phyloP scores from a whole-genome alignment of 1,140 invertebrate genomes.

The Calliopsis andreniformis region DNA sequence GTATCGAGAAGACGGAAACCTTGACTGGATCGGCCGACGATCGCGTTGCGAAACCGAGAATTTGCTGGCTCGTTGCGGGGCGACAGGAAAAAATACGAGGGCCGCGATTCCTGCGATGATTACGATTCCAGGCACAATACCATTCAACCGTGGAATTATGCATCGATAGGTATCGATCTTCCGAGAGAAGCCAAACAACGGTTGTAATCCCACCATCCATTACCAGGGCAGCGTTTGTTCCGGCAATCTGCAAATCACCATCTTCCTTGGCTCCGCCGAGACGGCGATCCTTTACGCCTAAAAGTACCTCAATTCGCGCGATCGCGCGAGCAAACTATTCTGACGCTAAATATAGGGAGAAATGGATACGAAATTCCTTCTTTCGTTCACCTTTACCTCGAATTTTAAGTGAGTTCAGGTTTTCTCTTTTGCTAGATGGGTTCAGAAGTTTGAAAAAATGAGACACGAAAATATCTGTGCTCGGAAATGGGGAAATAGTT shows the following conservation, averaged over 20 bases:
- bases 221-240: constrained; percentile 54
- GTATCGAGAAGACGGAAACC: neutral
- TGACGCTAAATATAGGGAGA: neutral
- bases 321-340: constrained; percentile 39
- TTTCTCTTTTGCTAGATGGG: too few relatives aligned
- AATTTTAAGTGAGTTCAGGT: too few relatives aligned
- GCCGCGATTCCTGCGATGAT: constrained; percentile 7
- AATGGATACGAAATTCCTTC: too few relatives aligned
- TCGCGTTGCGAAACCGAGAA: neutral
- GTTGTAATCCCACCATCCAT: constrained; percentile 57
- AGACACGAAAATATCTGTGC: too few relatives aligned
- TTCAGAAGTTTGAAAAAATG: too few relatives aligned
- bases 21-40: constrained; percentile 3
- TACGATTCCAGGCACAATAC: constrained; percentile 21
- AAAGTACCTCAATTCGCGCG: constrained; percentile 43
- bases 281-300: constrained; percentile 42
- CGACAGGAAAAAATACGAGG: neutral
- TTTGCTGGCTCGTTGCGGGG: constrained; percentile 5
- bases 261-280: constrained; percentile 38
- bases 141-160: constrained; percentile 45
- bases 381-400: too few relatives aligned
- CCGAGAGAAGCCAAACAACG: constrained; percentile 34
- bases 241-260: constrained; percentile 57
- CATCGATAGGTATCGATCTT: constrained; percentile 49
- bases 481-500: too few relatives aligned